Percentiles rank a stretch among this genome's conserved stretches.
Evolutionary conservation across 2,797 vertebrate species (phyloP).

Genomic region (Syngnathus rostellatus): DNA sequence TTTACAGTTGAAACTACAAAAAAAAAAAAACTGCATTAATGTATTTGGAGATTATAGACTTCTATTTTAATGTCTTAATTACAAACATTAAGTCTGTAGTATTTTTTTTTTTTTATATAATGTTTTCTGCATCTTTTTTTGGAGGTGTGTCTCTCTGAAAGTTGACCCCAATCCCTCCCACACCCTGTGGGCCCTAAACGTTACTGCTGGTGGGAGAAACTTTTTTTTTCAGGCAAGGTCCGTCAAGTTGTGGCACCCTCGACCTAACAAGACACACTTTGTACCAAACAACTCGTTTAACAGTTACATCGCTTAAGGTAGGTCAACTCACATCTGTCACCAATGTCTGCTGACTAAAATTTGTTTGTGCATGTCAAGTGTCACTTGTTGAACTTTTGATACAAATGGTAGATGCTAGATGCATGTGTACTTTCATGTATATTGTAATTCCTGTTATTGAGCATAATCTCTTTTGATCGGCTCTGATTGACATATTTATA

Average conservation of each 20-base stretch:
- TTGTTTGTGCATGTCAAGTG: background rate
- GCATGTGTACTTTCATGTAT: background rate
- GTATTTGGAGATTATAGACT: background rate
- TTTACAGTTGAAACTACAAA: background rate
- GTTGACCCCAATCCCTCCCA: constrained; percentile 2
- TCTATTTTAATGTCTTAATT: background rate
- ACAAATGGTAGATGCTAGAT: too few relatives aligned
- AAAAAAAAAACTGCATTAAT: background rate
- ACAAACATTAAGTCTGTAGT: background rate
- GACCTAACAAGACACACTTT: background rate
- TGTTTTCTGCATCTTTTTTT: background rate
- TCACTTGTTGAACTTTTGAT: too few relatives aligned
- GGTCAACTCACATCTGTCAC: background rate
- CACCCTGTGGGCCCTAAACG: background rate
- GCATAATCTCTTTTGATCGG: background rate
- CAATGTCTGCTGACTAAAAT: background rate
- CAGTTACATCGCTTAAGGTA: background rate
- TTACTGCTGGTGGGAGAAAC: background rate
- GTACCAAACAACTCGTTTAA: background rate
- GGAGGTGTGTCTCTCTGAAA: constrained; percentile 2
- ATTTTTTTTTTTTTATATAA: background rate
- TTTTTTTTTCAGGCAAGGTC: background rate
- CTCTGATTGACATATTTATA: background rate
- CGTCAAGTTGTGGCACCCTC: background rate
- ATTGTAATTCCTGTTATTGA: background rate